A percentile compares a stretch with the other conserved stretches of the same genome.
Evolutionary conservation across 2,888 invertebrate species (phyloP).

Genomic region (Dugesia japonica): DNA sequence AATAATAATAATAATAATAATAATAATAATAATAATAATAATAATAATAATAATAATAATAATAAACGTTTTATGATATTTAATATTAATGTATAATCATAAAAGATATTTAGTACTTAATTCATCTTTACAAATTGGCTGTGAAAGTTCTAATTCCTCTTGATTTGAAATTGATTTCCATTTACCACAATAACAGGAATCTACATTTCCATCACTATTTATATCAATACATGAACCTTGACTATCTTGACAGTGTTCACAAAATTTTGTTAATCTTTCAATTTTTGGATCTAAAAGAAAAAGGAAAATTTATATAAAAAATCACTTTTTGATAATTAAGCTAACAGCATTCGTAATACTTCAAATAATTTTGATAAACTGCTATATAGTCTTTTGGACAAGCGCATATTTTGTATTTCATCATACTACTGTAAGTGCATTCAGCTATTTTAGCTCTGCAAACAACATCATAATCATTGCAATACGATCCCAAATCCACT

Average conservation of each 20-base stretch:
- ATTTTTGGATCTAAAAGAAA: background rate
- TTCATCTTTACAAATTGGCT: background rate
- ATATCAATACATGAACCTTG: constrained; percentile 1
- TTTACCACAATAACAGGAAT: constrained; percentile 1
- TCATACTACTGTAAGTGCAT: background rate
- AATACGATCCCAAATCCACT: constrained; percentile 2
- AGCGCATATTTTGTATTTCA: background rate
- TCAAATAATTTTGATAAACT: constrained; percentile 17
- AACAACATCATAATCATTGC: background rate
- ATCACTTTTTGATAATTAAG: too few relatives aligned
- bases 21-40: too few relatives aligned
- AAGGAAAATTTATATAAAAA: too few relatives aligned
- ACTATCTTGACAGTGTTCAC: constrained; percentile 8
- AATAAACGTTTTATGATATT: too few relatives aligned
- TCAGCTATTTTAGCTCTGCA: constrained; percentile 22
- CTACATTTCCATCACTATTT: background rate
- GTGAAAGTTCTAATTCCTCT: background rate
- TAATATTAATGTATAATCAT: too few relatives aligned
- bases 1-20: too few relatives aligned
- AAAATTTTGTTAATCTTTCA: constrained; percentile 7
- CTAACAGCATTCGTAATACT: constrained; percentile 26
- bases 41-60: too few relatives aligned
- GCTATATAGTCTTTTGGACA: constrained; percentile 23
- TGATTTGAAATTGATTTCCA: constrained; percentile 4
- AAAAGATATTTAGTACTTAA: background rate